A percentile compares a stretch with the other conserved stretches of the same genome.
These are phyloP conservation scores for Acanthisitta chloris DNA, from an alignment of 2,113 vertebrate species.

Conservation along the genomic window DNA sequence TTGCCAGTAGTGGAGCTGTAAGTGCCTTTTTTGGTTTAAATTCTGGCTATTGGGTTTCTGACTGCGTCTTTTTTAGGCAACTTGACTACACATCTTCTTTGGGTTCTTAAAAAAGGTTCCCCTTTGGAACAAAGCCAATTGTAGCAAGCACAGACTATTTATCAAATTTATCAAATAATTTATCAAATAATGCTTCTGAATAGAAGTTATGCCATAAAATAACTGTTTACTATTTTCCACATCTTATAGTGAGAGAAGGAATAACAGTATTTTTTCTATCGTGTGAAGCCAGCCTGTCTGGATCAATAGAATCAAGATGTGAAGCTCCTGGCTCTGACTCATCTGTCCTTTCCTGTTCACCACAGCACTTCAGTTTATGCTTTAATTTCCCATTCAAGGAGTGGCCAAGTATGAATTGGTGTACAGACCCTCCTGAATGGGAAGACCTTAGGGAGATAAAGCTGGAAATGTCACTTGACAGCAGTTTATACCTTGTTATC, in stretches of 20 bases:
- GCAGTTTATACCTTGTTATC: not conserved
- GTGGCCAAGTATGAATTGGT: not conserved
- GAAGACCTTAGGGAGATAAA: not conserved
- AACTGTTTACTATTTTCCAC: not conserved
- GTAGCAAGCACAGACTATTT: not conserved
- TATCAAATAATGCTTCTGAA: not conserved
- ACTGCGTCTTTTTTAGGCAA: not conserved
- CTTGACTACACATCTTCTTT: not conserved
- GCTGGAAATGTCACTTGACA: constrained; percentile 1
- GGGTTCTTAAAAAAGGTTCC: not conserved
- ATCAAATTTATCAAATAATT: no score
- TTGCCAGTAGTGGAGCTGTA: not conserved
- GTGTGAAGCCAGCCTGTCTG: rapidly evolving
- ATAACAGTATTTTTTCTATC: not conserved
- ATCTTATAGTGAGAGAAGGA: not conserved
- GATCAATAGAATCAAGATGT: not conserved
- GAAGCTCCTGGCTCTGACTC: not conserved
- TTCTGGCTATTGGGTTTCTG: not conserved
- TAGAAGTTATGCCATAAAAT: not conserved
- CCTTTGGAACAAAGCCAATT: not conserved
- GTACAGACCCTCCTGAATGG: not conserved
- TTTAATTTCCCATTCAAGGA: not conserved
- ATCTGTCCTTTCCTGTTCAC: not conserved
- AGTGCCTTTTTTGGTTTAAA: not conserved
- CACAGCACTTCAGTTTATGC: not conserved